Conservation (phyloP, 2,113 vertebrate species). For the Dicaeum eximium region DNA sequence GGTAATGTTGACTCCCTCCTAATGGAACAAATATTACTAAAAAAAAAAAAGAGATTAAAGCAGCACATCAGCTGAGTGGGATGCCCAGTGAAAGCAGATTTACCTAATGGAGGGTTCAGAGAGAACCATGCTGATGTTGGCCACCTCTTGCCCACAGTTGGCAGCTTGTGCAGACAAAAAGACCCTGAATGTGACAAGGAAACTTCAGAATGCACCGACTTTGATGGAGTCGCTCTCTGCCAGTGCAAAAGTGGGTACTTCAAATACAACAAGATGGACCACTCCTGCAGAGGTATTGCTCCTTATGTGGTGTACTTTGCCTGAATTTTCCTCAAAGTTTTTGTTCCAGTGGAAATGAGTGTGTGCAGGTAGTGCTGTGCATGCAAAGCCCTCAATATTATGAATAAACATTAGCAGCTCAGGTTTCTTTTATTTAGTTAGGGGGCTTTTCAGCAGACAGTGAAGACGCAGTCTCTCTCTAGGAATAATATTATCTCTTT, state of each 20-base stretch:
- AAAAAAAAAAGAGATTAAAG: not conserved
- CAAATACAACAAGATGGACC: constrained; percentile 87
- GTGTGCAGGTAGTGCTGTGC: not conserved
- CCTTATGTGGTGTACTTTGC: not conserved
- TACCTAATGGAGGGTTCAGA: not conserved
- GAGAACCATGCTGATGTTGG: not conserved
- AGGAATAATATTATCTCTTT: constrained; percentile 63
- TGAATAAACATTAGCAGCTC: constrained; percentile 16
- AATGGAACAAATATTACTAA: not conserved
- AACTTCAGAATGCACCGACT: constrained; percentile 84
- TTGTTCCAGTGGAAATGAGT: not conserved
- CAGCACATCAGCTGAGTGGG: not conserved
- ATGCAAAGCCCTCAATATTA: not conserved
- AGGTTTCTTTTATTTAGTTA: not conserved
- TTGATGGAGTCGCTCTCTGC: constrained; percentile 77
- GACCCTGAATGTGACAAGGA: constrained; percentile 81
- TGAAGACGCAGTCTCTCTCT: constrained; percentile 21
- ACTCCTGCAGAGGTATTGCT: constrained; percentile 85
- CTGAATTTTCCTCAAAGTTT: not conserved
- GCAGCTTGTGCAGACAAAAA: constrained; percentile 85
- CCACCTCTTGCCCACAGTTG: constrained; percentile 67
- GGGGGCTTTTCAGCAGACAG: not conserved
- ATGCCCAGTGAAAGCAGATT: not conserved
- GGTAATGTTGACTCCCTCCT: not conserved
- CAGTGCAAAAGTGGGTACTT: constrained; percentile 90